Conservation (phyloP, 2,797 vertebrate genomes). For the Salmo trutta region DNA sequence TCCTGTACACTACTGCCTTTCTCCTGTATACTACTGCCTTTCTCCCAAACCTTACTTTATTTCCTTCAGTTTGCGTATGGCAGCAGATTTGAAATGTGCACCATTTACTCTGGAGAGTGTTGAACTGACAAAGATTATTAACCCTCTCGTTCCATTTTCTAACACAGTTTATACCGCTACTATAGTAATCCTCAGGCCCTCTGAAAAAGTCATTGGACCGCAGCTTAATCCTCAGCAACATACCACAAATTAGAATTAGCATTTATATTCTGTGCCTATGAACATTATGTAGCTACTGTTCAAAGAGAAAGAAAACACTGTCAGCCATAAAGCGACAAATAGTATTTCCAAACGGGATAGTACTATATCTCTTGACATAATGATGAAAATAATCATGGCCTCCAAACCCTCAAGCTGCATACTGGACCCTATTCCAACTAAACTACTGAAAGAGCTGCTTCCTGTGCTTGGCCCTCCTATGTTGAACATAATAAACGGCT, state of each 20-base stretch:
- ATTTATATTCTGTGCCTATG: slow-evolving; percentile 51
- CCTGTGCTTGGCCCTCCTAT: no score
- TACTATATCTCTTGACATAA: no score
- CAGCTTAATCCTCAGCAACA: slow-evolving; percentile 60
- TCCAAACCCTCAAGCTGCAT: no score
- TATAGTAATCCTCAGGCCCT: slow-evolving; percentile 37
- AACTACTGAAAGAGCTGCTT: no score
- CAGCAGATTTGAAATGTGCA: slow-evolving; percentile 23
- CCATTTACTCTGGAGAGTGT: slow-evolving; percentile 25
- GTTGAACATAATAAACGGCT: no score
- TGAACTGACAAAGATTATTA: slow-evolving; percentile 55
- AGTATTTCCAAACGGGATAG: slow-evolving; percentile 31
- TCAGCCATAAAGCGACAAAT: slow-evolving; percentile 36
- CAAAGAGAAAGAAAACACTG: slow-evolving; percentile 36
- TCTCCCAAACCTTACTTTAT: neutral
- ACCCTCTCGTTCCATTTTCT: slow-evolving; percentile 36
- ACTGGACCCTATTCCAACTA: no score
- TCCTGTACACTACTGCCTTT: neutral
- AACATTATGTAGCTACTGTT: slow-evolving; percentile 47
- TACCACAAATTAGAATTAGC: slow-evolving; percentile 53
- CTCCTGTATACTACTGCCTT: neutral
- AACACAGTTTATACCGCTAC: slow-evolving; percentile 52
- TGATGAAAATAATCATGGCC: no score
- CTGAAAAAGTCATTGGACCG: slow-evolving; percentile 40
- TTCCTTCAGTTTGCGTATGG: slow-evolving; percentile 1